Base-by-base conservation (phyloP, 2,888 invertebrate genomes). In the Pollenia angustigena region DNA sequence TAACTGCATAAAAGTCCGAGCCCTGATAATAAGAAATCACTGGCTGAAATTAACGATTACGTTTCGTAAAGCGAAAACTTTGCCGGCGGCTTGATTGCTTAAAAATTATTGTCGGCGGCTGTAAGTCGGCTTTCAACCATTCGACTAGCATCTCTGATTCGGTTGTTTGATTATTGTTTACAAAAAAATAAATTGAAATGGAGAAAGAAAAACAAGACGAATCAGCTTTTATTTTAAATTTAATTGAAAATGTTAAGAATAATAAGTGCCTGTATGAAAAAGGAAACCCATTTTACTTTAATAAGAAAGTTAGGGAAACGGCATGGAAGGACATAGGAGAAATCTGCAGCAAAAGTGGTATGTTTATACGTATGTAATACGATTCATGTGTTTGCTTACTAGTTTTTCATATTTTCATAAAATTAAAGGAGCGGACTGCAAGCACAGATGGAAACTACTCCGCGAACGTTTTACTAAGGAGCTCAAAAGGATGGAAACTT, bases 401-500 rank as follows among this genome's bases (percentile, higher is more conserved):
- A 32, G 32, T 32, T 32, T 32, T 6, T 32, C 6, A 32, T 4
- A 6, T 32, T 32, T 32, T 32, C 32, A 32, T 32, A 6, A 32
- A 32, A 6, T 6, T 32, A 32, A 32, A 32, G 32, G 6, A 32
- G 32, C 32, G 6, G 54, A 54, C 16, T 54, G 54, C 18, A 54
- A 58, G 32, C 32, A 32, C 32, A 32, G 32, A 32, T 32, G 32
- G 32, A 32, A 32, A 32, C 6, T 32, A 32, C 32, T 32, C 6
- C 32, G 32, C 32, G 32, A 32, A 32, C 32, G 32, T 32, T 32
- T 32, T 32, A 6, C 32, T 9, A 32, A 58, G 40, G 40, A 58
- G 58, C 40, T 58, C 4, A 40, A 44, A n/a, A 44, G 46, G 12
- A 46, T 44, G 44, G 66, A 66, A 66, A 46, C 66, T 32, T 46